Evolutionary conservation across 2,888 invertebrate species (phyloP), one percentile per base, ranked within the genome.

Genomic region (Xestia ashworthii): DNA sequence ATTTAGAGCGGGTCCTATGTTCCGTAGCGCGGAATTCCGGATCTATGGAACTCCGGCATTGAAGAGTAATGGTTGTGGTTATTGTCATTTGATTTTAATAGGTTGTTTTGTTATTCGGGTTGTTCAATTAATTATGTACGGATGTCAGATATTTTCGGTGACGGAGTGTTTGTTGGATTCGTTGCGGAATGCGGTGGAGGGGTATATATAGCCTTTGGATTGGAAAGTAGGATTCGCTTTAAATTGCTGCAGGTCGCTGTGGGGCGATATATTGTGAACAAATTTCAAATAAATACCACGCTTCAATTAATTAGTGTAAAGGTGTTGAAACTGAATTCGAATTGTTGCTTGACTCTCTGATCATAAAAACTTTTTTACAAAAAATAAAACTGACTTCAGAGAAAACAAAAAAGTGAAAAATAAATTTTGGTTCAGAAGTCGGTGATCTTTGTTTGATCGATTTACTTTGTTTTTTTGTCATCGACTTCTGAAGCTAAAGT

Each of bases 1-100:
- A 74, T 71, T 71, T 71, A 65, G n/a, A 55, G 14, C 71, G 66
- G 65, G 48, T 60, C 46, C 71, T 19, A 12, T 65, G 11, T 76
- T 32, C 60, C 41, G 50, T 60, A 19, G 22, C 53, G 38, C 67
- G 44, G 50, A 67, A 46, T 71, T 71, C 68, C 84, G 58, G 65
- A 58, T 44, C 19, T 25, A 48, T 14, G 48, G 46, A 66, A 38
- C 32, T 25, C 11, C 25, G 60, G 68, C 71, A 46, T 65, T 50
- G 11, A 38, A 69, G 38, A 65, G 19, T 14, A 66, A 55, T 71
- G 58, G 19, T 58, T 66, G 60, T 46, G 65, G 44, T 69, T 66
- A 71, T 60, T 69, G 68, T 67, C 25, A 48, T 60, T 66, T 65
- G 44, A 76, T 71, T 68, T 25, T 41, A 55, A 38, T 53, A 32